These are phyloP conservation scores for Campoplex nolae DNA, from an alignment of 2,888 invertebrate genomes.

Conservation along the genomic window DNA sequence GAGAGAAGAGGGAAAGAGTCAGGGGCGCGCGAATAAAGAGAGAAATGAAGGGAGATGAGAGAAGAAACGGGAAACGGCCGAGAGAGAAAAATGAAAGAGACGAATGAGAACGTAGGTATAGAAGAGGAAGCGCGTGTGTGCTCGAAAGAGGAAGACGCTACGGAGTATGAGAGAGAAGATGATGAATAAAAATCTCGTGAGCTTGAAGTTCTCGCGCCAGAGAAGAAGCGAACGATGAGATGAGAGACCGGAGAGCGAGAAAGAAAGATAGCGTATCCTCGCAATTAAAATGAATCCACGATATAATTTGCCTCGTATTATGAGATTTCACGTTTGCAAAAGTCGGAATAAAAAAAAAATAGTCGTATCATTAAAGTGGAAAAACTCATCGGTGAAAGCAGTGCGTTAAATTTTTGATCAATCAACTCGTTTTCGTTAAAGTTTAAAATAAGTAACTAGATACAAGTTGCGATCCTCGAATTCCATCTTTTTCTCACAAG, in stretches of 20 bases:
- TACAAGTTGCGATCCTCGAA: too few species aligned
- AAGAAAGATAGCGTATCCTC: conserved; percentile 62
- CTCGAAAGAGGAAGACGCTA: conserved; percentile 45
- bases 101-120: conserved; percentile 9
- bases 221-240: conserved; percentile 30
- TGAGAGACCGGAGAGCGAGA: conserved; percentile 36
- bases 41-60: conserved; percentile 40
- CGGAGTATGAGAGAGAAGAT: conserved; percentile 63
- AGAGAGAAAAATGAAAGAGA: conserved; percentile 57
- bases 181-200: conserved; percentile 63
- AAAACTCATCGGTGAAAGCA: neutral
- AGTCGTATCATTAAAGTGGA: neutral
- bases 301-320: neutral
- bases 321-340: neutral
- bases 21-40: conserved; percentile 52
- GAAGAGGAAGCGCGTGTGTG: conserved; percentile 22
- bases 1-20: conserved; percentile 31
- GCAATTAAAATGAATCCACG: conserved; percentile 75
- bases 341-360: neutral
- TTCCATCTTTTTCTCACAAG: too few species aligned
- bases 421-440: neutral
- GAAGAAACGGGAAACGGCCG: conserved; percentile 39
- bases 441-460: too few species aligned
- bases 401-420: neutral
- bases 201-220: conserved; percentile 38